These are phyloP conservation scores for Phrynocephalus vlangalii DNA, from an alignment of 2,797 vertebrate genomes.

Conservation along the genomic window DNA sequence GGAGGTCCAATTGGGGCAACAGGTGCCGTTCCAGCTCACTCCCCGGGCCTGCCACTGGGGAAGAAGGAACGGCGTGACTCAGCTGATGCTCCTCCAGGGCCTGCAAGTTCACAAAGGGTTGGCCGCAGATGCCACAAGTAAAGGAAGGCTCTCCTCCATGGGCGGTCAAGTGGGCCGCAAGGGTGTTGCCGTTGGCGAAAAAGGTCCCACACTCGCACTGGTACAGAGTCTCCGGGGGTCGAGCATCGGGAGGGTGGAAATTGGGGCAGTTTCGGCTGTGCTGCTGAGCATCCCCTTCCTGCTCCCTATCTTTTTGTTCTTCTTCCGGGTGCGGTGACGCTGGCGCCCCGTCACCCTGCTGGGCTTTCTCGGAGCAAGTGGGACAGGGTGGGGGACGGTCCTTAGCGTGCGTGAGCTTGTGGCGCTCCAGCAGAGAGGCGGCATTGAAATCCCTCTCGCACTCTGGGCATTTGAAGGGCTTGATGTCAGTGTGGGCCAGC, in stretches of 20 bases:
- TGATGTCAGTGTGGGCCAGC: conserved; percentile 70
- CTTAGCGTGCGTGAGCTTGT: conserved; percentile 72
- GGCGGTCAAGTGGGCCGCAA: conserved; percentile 69
- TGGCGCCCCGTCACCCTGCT: not conserved
- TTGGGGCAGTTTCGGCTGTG: conserved; percentile 33
- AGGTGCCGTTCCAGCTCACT: conserved; percentile 32
- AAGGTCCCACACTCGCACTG: conserved; percentile 76
- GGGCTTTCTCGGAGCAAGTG: conserved; percentile 39
- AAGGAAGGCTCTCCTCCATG: conserved; percentile 69
- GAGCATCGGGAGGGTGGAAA: conserved; percentile 30
- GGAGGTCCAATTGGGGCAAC: conserved; percentile 37
- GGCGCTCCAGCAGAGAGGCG: conserved; percentile 68
- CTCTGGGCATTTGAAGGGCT: conserved; percentile 73
- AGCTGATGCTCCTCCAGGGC: conserved; percentile 69
- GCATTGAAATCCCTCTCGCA: conserved; percentile 75
- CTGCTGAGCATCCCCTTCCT: not conserved
- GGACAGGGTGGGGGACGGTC: conserved; percentile 42
- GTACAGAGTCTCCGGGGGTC: conserved; percentile 63
- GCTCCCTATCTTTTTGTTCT: not conserved
- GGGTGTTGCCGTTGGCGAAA: conserved; percentile 67
- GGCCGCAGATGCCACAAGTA: conserved; percentile 69
- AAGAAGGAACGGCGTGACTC: conserved; percentile 54
- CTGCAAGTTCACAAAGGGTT: conserved; percentile 57
- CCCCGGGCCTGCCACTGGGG: not conserved
- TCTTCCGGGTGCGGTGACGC: not conserved